These are phyloP conservation scores for Sebastes diaconus DNA, from an alignment of 2,797 vertebrate species.

Conservation along the genomic window DNA sequence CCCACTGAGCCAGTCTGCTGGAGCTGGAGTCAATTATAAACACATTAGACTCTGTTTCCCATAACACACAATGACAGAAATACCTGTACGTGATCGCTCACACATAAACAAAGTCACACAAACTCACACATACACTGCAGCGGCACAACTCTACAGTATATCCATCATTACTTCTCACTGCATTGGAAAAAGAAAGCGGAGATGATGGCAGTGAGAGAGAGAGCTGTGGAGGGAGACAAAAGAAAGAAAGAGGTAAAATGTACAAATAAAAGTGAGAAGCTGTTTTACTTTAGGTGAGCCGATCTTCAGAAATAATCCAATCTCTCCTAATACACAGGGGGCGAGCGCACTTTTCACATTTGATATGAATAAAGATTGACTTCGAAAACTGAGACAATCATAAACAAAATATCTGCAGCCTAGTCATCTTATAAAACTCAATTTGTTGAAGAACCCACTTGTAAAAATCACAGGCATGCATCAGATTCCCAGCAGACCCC, in stretches of 20 bases:
- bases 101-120: constrained; percentile 40
- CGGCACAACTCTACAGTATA: neutral
- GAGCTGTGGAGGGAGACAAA: neutral
- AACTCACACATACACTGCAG: neutral
- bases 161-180: constrained; percentile 21
- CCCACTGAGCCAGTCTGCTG: constrained; percentile 70
- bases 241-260: neutral
- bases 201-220: neutral
- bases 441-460: constrained; percentile 74
- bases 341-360: constrained; percentile 38
- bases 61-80: constrained; percentile 71
- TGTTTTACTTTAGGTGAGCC: constrained; percentile 38
- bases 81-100: constrained; percentile 48
- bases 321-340: constrained; percentile 44
- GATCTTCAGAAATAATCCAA: constrained; percentile 57
- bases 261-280: constrained; percentile 27
- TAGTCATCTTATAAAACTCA: constrained; percentile 69
- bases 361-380: constrained; percentile 68
- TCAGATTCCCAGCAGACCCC: constrained; percentile 54
- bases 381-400: constrained; percentile 56
- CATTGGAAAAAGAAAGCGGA: constrained; percentile 4
- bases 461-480: constrained; percentile 47
- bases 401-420: constrained; percentile 65
- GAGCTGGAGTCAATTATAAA: constrained; percentile 80
- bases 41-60: constrained; percentile 74